Base-by-base conservation (phyloP, 2,797 vertebrate species). In the Caiman crocodilus region DNA sequence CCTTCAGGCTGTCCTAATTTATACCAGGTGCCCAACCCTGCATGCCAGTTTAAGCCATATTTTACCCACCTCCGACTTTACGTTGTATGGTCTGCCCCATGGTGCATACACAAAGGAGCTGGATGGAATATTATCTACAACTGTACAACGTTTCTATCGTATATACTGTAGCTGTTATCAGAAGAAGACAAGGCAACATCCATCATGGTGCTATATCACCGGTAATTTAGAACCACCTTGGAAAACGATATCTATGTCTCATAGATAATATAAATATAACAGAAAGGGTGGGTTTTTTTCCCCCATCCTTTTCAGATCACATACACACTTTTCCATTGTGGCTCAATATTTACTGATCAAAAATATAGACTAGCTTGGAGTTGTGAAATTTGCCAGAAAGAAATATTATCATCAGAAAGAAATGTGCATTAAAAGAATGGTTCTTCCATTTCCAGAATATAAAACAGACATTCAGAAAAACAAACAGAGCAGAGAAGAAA, bases 361-460 rank as follows among this genome's bases (percentile, higher is more conserved):
- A 98, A 96, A 97, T 95, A 97, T 96, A 98, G 96, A 98, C 96
- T 97, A 96, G 95, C 92, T 97, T 94, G 57, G 32, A 97, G 96
- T 86, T 92, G 90, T 97, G 90, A 96, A 95, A 93, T 96, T 97
- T 96, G 94, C 96, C 93, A 89, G 90, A 95, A 90, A 96, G 94
- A 96, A 87, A 56, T 8, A 95, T 95, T 96, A 95, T 93, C 94
- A 97, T 97, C 96, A 97, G 93, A 97, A 97, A 97, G 96, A 97
- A 96, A 97, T 84, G 85, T 94, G 55, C 67, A 97, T 97, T 98
- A 96, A 98, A 97, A 97, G 94, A 94, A 94, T 95, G 91, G 94
- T 89, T 97, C 97, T 94, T 93, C 96, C 94, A 96, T 94, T 97
- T 94, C 94, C 95, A 97, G 95, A 95, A 89, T 97, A 91, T 94